Base-by-base conservation (phyloP, 2,797 vertebrate species). In the Lutjanus campechanus region DNA sequence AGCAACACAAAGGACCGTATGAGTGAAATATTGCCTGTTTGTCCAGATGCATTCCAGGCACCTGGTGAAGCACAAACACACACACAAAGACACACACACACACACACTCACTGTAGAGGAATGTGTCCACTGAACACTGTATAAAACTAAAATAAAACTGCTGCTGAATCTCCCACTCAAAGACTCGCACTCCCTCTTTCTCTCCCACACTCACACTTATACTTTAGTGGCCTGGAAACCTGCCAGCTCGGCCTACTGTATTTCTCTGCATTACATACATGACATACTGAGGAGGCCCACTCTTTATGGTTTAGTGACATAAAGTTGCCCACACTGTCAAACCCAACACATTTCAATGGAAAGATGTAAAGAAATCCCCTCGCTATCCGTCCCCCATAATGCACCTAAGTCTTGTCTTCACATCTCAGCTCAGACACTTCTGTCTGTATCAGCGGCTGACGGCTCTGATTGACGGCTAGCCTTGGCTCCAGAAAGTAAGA, bases 11-110 rank as follows among this genome's bases (percentile, higher is more conserved):
- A 90, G 73, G 85, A 69, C 77, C 71, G 65, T 82, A 73, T 36
- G 85, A 84, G 82, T 92, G 89, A 93, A 90, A 88, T 90, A 92
- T 91, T 81, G 89, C 76, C 76, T 89, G 81, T 92, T 89, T 84
- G 82, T 85, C 82, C 79, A 64, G 79, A 90, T 84, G 76, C 79
- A 92, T 88, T 90, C 83, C 92, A 90, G 85, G 81, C 82, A 90
- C 81, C 79, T 79, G 61, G 86, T 84, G 77, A 90, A 70, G 84
- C 77, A 84, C 78, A 85, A 79, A 86, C 66, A 83, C 67, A 71
- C 44, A 73, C 65, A 36, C 78, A 85, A 78, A 86, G 64, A 83
- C 67, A 71, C 29, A 29, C 29, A 29, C 29, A 29, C 29, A 29
- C 75, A 88, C 44, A 73, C 65, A 36, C 77, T 85, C 69, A 79